Base-by-base conservation (phyloP, 2,113 vertebrate species). In the Cyanoliseus patagonus region DNA sequence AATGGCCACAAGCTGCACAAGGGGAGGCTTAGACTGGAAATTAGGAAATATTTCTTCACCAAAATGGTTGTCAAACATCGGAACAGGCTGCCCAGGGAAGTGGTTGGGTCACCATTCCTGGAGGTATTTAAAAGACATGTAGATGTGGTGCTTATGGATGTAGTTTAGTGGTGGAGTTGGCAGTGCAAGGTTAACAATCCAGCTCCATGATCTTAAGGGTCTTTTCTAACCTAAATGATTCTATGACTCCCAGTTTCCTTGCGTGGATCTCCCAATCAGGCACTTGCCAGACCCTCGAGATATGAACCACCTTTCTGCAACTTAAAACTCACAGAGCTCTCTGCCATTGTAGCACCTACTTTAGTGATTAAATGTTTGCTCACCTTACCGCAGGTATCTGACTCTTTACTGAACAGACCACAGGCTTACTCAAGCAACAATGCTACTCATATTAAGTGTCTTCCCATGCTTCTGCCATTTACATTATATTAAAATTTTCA, bases 121-220 rank as follows among this genome's bases (percentile, higher is more conserved):
- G 3, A 0, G 30, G 13, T 3, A 25, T 44, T 1, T 30, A n/a
- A 30, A 39, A 28, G 47, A 8, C 42, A 10, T 51, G 19, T 82
- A 20, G 27, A 51, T 12, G 5, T 11, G 47, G 13, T 5, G 37
- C 1, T 2, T 44, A 39, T 23, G 11, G 33, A 2, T 0, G 28
- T 44, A 28, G 18, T 17, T 12, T 39, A 51, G 33, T n/a, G 55
- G 33, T 61, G 17, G 25, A 28, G 44, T 10, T 3, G 2, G 22
- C 33, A 59, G 55, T n/a, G 33, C 55, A 59, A 59, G 55, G 20
- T n/a, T n/a, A 59, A 10, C 20, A 6, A 33, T 59, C 20, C 22
- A 13, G 33, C 55, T 59, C 33, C 33, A 8, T 44, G 19, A 13
- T 77, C 11, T 76, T 17, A 27, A 6, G 55, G 13, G 19, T 72